Evolutionary conservation across 2,113 vertebrate genomes (phyloP).

Genomic region (Rhinolophus sinicus): DNA sequence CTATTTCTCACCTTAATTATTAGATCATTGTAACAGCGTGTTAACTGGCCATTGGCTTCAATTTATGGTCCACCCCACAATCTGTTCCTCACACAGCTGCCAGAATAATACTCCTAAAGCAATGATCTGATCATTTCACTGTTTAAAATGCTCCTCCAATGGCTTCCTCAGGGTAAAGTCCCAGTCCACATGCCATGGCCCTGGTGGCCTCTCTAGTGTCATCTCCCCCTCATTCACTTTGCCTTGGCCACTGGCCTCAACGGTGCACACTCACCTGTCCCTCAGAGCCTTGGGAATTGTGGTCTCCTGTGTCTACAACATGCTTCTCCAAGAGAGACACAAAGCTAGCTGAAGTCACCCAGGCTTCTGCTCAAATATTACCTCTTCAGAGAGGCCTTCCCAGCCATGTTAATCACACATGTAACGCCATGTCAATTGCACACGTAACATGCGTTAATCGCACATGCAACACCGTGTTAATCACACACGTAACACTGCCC

Average conservation of each 20-base stretch:
- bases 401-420: not conserved
- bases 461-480: not conserved
- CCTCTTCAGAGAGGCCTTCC: not conserved
- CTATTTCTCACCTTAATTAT: not conserved
- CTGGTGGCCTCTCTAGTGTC: too few species aligned
- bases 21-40: not conserved
- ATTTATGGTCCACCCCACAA: not conserved
- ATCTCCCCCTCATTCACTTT: not conserved
- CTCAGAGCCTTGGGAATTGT: not conserved
- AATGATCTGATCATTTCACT: not conserved
- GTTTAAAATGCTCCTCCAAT: not conserved
- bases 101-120: not conserved
- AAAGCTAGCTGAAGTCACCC: not conserved
- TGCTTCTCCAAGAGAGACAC: not conserved
- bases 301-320: not conserved
- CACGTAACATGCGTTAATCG: not conserved
- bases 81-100: not conserved
- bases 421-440: not conserved
- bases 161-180: not conserved
- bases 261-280: not conserved
- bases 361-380: not conserved
- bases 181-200: rapidly evolving
- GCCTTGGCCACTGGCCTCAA: not conserved
- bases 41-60: not conserved
- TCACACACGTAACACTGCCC: not conserved